These are phyloP conservation scores for Chrysodeixis includens DNA, from an alignment of 2,888 invertebrate species.

Conservation along the genomic window DNA sequence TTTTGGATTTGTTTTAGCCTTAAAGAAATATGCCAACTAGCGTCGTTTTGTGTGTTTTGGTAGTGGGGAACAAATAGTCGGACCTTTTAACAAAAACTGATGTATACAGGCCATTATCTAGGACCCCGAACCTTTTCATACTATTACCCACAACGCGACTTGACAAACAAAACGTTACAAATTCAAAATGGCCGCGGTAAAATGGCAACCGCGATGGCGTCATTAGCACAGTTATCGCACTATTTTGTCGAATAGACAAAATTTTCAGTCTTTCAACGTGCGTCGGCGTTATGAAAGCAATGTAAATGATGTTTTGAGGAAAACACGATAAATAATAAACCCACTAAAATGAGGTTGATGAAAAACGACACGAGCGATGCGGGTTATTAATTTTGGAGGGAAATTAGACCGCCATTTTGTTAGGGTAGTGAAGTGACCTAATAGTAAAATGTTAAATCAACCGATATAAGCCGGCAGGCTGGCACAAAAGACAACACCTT, in stretches of 20 bases:
- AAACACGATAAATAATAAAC: slow-evolving; percentile 84
- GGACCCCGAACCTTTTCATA: slow-evolving; percentile 73
- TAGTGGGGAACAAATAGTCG: slow-evolving; percentile 26
- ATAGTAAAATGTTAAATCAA: slow-evolving; percentile 61
- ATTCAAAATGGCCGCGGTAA: slow-evolving; percentile 78
- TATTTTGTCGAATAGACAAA: slow-evolving; percentile 88
- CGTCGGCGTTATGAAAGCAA: slow-evolving; percentile 83
- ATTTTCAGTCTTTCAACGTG: slow-evolving; percentile 86
- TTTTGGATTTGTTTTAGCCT: slow-evolving; percentile 34
- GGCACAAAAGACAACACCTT: slow-evolving; percentile 26
- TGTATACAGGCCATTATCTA: slow-evolving; percentile 61
- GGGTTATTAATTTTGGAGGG: slow-evolving; percentile 80
- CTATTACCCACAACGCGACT: slow-evolving; percentile 64
- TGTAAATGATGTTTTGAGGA: slow-evolving; percentile 83
- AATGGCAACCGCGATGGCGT: slow-evolving; percentile 80
- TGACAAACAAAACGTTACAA: slow-evolving; percentile 81
- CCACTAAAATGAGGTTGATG: slow-evolving; percentile 80
- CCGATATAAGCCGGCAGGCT: slow-evolving; percentile 36
- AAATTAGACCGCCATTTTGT: slow-evolving; percentile 80
- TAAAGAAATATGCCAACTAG: slow-evolving; percentile 34
- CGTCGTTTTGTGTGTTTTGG: slow-evolving; percentile 30
- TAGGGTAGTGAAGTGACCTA: slow-evolving; percentile 65
- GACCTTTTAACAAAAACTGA: slow-evolving; percentile 67
- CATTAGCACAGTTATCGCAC: slow-evolving; percentile 88
- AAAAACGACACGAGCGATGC: slow-evolving; percentile 81